Evolutionary conservation across 2,888 invertebrate species (phyloP).

Genomic region (Bugula neritina): DNA sequence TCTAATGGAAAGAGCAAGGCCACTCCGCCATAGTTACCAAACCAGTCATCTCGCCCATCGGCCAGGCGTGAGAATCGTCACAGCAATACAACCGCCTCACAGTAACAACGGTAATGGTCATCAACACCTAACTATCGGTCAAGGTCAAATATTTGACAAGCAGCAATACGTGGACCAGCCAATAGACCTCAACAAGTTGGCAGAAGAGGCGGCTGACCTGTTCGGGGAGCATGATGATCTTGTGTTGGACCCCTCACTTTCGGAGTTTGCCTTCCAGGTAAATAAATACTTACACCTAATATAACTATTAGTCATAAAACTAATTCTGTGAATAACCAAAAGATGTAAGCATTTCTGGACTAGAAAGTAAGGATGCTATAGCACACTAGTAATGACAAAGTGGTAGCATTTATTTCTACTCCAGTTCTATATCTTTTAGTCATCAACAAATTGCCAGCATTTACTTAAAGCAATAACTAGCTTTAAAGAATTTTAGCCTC

Average conservation of each 20-base stretch:
- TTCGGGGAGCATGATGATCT: slow-evolving; percentile 30
- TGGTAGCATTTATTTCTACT: too few relatives aligned
- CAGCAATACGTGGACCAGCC: slow-evolving; percentile 2
- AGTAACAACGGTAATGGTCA: not conserved
- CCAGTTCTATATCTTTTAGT: too few relatives aligned
- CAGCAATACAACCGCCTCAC: slow-evolving; percentile 17
- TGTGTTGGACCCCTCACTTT: slow-evolving; percentile 37
- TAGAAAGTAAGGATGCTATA: too few relatives aligned
- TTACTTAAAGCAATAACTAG: too few relatives aligned
- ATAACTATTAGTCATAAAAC: too few relatives aligned
- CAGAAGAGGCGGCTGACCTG: slow-evolving; percentile 31
- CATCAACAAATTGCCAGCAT: too few relatives aligned
- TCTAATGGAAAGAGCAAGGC: slow-evolving; percentile 22
- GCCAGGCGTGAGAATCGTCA: slow-evolving; percentile 18
- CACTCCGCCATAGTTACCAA: slow-evolving; percentile 19
- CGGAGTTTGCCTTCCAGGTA: slow-evolving; percentile 40
- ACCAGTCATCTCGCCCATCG: slow-evolving; percentile 18
- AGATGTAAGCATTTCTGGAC: too few relatives aligned
- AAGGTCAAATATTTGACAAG: slow-evolving; percentile 7
- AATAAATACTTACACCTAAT: too few relatives aligned
- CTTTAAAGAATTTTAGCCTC: too few relatives aligned
- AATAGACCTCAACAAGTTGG: slow-evolving; percentile 27
- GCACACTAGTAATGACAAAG: too few relatives aligned
- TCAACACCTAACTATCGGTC: slow-evolving; percentile 27
- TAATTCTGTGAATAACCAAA: too few relatives aligned